Percentiles rank a stretch among this genome's conserved stretches.
Conservation (phyloP, 2,797 vertebrate species). For the Gallinago solitaria region DNA sequence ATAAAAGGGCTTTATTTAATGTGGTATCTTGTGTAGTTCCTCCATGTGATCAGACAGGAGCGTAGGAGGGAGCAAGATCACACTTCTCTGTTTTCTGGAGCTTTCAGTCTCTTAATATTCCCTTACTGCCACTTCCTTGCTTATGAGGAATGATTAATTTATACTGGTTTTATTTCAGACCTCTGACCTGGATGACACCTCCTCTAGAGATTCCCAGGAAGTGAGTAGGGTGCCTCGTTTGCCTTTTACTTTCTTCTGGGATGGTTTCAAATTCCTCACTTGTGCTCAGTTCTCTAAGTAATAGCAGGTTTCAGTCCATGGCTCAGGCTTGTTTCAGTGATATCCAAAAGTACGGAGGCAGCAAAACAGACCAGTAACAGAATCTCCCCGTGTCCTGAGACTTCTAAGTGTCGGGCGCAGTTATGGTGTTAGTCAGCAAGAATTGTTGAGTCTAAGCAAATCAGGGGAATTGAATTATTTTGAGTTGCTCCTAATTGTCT, state of each 20-base stretch:
- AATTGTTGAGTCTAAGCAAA: background rate
- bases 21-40: background rate
- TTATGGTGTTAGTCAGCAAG: background rate
- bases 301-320: background rate
- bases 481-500: background rate
- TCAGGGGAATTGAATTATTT: background rate
- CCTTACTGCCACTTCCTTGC: background rate
- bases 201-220: constrained; percentile 78
- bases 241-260: background rate
- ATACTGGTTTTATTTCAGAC: constrained; percentile 71
- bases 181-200: constrained; percentile 80
- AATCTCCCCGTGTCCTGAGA: background rate
- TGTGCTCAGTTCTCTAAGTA: background rate
- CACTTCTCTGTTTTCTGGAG: background rate
- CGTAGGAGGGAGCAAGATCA: background rate
- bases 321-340: background rate
- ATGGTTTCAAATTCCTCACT: background rate
- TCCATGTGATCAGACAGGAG: background rate
- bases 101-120: background rate
- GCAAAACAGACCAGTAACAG: background rate
- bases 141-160: background rate
- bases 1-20: background rate
- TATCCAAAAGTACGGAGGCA: background rate
- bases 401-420: background rate
- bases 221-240: constrained; percentile 65